phyloP scores from a whole-genome alignment of 1,140 invertebrate genomes.

The Pseudomyrmex flavicornis region DNA sequence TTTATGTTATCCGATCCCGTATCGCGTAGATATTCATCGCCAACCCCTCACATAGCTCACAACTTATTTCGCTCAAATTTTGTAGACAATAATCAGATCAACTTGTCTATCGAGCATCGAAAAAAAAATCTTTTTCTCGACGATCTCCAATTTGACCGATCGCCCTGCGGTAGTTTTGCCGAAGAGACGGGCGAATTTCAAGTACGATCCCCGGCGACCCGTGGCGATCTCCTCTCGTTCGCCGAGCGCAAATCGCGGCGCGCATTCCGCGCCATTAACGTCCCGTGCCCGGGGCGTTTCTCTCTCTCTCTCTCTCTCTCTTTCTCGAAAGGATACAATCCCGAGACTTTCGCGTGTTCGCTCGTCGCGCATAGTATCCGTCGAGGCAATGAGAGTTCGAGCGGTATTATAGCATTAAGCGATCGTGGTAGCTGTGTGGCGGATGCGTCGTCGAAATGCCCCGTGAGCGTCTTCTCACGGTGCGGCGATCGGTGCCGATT shows the following conservation, averaged over 20 bases:
- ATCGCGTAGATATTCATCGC: too few relatives aligned
- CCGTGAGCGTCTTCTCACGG: conserved; percentile 64
- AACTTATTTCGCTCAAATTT: too few relatives aligned
- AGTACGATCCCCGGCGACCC: background rate
- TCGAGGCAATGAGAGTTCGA: conserved; percentile 26
- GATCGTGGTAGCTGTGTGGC: conserved; percentile 34
- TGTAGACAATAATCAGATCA: too few relatives aligned
- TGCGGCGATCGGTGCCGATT: conserved; percentile 50
- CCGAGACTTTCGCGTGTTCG: conserved; percentile 47
- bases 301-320: too few relatives aligned
- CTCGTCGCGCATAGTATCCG: conserved; percentile 3
- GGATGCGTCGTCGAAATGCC: conserved; percentile 56
- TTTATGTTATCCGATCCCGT: too few relatives aligned
- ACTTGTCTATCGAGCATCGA: too few relatives aligned
- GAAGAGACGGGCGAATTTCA: conserved; percentile 13
- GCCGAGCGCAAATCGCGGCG: conserved; percentile 22
- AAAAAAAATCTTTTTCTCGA: background rate
- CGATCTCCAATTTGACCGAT: background rate
- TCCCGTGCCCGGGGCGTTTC: conserved; percentile 33
- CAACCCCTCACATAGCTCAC: too few relatives aligned
- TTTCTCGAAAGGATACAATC: background rate
- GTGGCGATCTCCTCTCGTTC: conserved; percentile 16
- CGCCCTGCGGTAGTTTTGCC: background rate
- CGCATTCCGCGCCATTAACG: conserved; percentile 38
- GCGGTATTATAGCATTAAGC: background rate